phyloP scores from a whole-genome alignment of 1,140 invertebrate species.

The Druon quercuslanigerum region DNA sequence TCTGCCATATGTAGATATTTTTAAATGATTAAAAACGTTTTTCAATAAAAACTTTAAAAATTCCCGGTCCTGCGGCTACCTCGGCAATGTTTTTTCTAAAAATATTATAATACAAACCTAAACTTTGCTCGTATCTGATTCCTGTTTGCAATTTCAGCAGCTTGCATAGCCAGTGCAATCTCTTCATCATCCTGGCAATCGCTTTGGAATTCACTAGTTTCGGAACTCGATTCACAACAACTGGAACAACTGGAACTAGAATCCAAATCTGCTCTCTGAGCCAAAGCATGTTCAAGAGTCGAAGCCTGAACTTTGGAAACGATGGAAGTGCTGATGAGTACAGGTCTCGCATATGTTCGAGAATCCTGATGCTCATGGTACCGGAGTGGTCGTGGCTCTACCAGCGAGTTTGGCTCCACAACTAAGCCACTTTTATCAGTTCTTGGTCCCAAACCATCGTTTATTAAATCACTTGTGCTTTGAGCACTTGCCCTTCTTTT shows the following conservation, averaged over 20 bases:
- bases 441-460: slow-evolving; percentile 70
- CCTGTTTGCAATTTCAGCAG: slow-evolving; percentile 87
- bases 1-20: too few relatives aligned
- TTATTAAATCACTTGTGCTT: slow-evolving; percentile 54
- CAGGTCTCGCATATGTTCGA: slow-evolving; percentile 31
- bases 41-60: too few relatives aligned
- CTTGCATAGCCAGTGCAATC: slow-evolving; percentile 89
- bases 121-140: slow-evolving; percentile 89
- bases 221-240: slow-evolving; percentile 69
- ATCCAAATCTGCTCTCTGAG: slow-evolving; percentile 53
- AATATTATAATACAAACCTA: slow-evolving; percentile 74
- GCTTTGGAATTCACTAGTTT: slow-evolving; percentile 85
- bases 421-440: slow-evolving; percentile 69
- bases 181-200: slow-evolving; percentile 93
- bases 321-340: slow-evolving; percentile 48
- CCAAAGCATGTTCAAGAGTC: slow-evolving; percentile 47
- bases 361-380: slow-evolving; percentile 17
- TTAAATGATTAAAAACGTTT: too few relatives aligned
- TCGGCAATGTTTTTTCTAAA: background rate
- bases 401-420: slow-evolving; percentile 41
- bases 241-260: slow-evolving; percentile 70
- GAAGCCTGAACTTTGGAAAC: slow-evolving; percentile 43
- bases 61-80: too few relatives aligned
- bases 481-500: slow-evolving; percentile 47
- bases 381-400: slow-evolving; percentile 8